phyloP scores from a whole-genome alignment of 2,888 invertebrate species.

The Tetheella fluctuosa region DNA sequence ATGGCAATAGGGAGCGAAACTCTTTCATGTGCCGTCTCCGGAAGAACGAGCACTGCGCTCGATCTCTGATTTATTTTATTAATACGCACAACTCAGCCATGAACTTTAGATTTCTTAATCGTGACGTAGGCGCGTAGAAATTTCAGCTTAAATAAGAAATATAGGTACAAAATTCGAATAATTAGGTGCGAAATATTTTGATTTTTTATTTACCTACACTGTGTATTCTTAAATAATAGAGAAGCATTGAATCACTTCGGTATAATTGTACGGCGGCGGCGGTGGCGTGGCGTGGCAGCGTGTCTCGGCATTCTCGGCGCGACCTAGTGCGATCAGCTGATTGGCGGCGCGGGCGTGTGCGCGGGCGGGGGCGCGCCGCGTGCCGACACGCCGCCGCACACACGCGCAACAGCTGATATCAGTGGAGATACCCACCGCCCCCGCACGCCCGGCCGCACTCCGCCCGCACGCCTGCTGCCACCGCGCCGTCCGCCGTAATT shows the following conservation, averaged over 20 bases:
- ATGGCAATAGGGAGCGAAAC: constrained; percentile 54
- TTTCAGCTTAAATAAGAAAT: neutral
- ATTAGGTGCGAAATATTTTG: neutral
- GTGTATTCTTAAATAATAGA: neutral
- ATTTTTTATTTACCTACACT: neutral
- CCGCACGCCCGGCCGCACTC: constrained; percentile 17
- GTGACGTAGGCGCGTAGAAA: constrained; percentile 9
- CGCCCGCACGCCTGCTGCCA: neutral
- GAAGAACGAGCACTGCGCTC: constrained; percentile 64
- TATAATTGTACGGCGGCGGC: constrained; percentile 14
- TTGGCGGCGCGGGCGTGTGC: constrained; percentile 54
- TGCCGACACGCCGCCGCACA: constrained; percentile 34
- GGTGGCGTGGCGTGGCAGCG: constrained; percentile 22
- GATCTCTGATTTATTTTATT: constrained; percentile 53
- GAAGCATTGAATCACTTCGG: neutral
- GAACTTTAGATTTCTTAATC: constrained; percentile 23
- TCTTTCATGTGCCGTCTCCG: constrained; percentile 69
- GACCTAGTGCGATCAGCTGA: constrained; percentile 79
- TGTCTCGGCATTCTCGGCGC: constrained; percentile 26
- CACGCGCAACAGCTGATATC: constrained; percentile 53
- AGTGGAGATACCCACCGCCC: constrained; percentile 35
- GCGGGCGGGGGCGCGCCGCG: constrained; percentile 46
- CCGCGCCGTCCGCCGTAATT: constrained; percentile 18
- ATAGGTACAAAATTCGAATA: neutral
- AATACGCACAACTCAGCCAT: constrained; percentile 24